Base-by-base conservation (phyloP, 1,140 invertebrate genomes). In the Papilio polytes region DNA sequence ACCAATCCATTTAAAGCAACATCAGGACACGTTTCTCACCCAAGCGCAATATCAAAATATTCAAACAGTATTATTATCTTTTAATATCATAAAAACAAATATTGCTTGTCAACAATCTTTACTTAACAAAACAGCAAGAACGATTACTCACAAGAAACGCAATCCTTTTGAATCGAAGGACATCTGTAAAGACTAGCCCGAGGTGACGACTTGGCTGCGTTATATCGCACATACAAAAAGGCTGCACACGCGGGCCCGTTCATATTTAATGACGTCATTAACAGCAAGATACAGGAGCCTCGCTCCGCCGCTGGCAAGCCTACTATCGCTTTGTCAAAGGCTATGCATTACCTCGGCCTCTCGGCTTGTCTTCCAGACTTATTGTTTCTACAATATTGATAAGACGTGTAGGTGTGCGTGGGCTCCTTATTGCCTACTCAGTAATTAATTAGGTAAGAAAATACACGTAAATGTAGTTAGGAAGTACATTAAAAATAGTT, bases 211-310 rank as follows among this genome's bases (percentile, higher is more conserved):
- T 80, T 78, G 80, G 76, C 80, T 81, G 82, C 80, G 82, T 83
- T 86, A 86, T 86, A 86, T 85, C 86, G 81, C 80, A 66, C 80
- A 78, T 82, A 85, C 83, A 89, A 90, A 90, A 85, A 86, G 83
- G 74, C 74, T 73, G 81, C 83, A 63, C 63, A 83, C 83, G 74
- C 79, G 84, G 74, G 78, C 83, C 74, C 83, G 84, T 92, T 89
- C 91, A 94, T 94, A 90, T 94, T 94, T 94, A 91, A 94, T 90
- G 90, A 93, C 92, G 89, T 93, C 91, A 94, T 94, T 94, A 92
- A 90, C 88, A 86, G 84, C 87, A 88, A 87, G 89, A 87, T 86
- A 91, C 88, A 86, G 86, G 85, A 87, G 85, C 70, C 83, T 80
- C 83, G 80, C 84, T 85, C 84, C 78, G 72, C 59, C 86, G 86